Evolutionary conservation across 2,888 invertebrate genomes (phyloP), one percentile per base, ranked within the genome.

Genomic region (Temnothorax rugatulus): DNA sequence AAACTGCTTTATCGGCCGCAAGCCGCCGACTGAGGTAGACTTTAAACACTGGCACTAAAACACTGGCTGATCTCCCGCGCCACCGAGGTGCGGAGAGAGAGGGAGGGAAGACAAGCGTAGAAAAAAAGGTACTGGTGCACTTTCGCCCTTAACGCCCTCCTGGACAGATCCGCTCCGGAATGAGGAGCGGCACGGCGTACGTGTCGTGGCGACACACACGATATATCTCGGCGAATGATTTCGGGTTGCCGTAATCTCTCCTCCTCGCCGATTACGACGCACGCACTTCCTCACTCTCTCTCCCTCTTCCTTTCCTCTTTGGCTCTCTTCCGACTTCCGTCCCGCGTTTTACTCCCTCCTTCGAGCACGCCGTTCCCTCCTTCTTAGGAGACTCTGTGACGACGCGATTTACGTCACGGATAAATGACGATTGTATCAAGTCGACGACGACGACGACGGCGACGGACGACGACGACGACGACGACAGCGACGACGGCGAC

Each of bases 11-110:
- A 59, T 81, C 59, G 76, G 82, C 74, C 77, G 89, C 84, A 86
- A 86, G 71, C 83, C 88, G 86, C 84, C 86, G 86, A 89, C 54
- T 74, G 89, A 89, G 91, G 91, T 90, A 91, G 91, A 91, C 87
- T 86, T 75, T 71, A 89, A 90, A 87, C 90, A 91, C 91, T 91
- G 88, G 89, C 91, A 91, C 91, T 90, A 87, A 90, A 84, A 90
- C 91, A 91, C 91, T 91, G 89, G 87, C 86, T 86, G 84, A 83
- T 88, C 84, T 87, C 84, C 82, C 85, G 84, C 82, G 69, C 86
- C 83, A 63, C 73, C 74, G 87, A 76, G 79, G 38, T 85, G 76
- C 79, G 52, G 82, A 85, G 88, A 88, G 84, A 88, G 83, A 85
- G 84, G 57, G 81, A 81, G 84, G 66, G 64, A 84, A 87, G 84